Evolutionary conservation across 2,888 invertebrate species (phyloP), one percentile per base, ranked within the genome.

Genomic region (Archips xylosteana): DNA sequence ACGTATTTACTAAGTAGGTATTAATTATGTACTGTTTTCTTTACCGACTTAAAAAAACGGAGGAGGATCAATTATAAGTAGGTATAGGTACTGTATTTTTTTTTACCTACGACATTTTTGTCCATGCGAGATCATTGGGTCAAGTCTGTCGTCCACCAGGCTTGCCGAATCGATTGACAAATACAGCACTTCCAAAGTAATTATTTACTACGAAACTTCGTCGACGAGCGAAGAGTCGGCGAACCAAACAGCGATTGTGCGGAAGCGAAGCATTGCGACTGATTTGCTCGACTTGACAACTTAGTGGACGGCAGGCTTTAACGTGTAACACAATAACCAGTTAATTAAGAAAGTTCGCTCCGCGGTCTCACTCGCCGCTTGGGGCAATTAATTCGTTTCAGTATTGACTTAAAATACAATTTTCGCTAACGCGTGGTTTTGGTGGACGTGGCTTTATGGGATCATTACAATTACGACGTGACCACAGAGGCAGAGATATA

Each of bases 311-410:
- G 68, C 72, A 71, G 60, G 73, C 66, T 70, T 77, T 82, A 23
- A 78, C 80, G 82, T 79, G 81, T 78, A 75, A 74, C 79, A 84
- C 82, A 82, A 83, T 85, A 83, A 84, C 80, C 82, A 84, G 83
- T 84, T 85, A 86, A 86, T 85, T 85, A 85, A 82, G 82, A 84
- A 85, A 86, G 83, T 85, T 85, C 78, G 78, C 78, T 77, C 76
- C 74, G 83, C 79, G 83, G 82, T 81, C 81, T 80, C 79, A 73
- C 78, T 80, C 77, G 71, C 63, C 60, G 36, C n/a, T 60, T 13
- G 74, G 77, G 77, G 77, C 81, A 79, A 82, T 82, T 82, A 83
- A 82, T 81, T 79, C 77, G 75, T 75, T 77, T 76, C 77, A 81
- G 79, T 78, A 78, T 78, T 78, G 76, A 75, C 77, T 76, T 78